A percentile compares a stretch with the other conserved stretches of the same genome.
phyloP scores from a whole-genome alignment of 2,797 vertebrate genomes.

The Gouania willdenowi region DNA sequence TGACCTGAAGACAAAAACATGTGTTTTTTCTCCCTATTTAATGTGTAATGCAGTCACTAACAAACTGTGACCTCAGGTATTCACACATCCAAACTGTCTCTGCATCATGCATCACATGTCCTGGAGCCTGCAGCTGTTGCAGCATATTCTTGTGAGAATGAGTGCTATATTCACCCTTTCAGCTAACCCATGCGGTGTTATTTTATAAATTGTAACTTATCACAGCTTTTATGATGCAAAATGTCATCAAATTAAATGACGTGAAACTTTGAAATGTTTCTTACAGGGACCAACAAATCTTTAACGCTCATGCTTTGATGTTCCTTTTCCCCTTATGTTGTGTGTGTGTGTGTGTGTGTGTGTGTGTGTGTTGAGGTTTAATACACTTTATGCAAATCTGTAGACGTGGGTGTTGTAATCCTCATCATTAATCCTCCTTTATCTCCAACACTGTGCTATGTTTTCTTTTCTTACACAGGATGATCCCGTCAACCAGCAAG shows the following conservation, averaged over 20 bases:
- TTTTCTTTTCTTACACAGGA: constrained; percentile 65
- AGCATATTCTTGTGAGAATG: constrained; percentile 18
- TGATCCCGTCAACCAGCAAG: constrained; percentile 89
- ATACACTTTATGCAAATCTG: constrained; percentile 39
- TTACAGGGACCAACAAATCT: no score
- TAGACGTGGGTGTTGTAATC: constrained; percentile 23
- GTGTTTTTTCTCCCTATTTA: constrained; percentile 36
- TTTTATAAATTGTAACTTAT: constrained; percentile 20
- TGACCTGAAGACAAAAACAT: constrained; percentile 60
- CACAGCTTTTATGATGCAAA: constrained; percentile 9
- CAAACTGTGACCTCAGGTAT: constrained; percentile 49
- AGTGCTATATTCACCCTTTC: constrained; percentile 37
- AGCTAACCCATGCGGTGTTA: constrained; percentile 35
- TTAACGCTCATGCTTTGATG: constrained; percentile 3
- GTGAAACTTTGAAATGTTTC: no score
- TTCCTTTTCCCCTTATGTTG: constrained; percentile 22
- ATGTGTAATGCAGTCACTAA: constrained; percentile 36
- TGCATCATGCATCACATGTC: constrained; percentile 43
- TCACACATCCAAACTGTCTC: constrained; percentile 41
- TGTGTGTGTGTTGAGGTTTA: constrained; percentile 34
- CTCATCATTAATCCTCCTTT: constrained; percentile 26
- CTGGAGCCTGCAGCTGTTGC: constrained; percentile 46
- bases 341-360: constrained; percentile 14
- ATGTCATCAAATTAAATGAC: constrained; percentile 36
- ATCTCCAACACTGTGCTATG: constrained; percentile 14